A percentile compares a stretch with the other conserved stretches of the same genome.
These are phyloP conservation scores for Lordiphosa stackelbergi DNA, from an alignment of 1,140 invertebrate species.

Conservation along the genomic window DNA sequence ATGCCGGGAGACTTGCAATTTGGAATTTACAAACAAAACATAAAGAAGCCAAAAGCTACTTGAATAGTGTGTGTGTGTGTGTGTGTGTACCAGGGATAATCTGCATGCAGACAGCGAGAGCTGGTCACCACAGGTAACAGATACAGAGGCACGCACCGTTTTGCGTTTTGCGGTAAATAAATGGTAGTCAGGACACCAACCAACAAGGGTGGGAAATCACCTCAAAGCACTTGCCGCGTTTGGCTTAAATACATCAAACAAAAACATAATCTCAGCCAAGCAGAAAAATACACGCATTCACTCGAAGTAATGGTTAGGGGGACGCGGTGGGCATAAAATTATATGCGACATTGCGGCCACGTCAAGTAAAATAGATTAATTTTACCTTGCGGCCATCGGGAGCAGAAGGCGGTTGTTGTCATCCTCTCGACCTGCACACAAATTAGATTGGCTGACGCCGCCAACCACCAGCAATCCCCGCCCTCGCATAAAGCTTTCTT, in stretches of 20 bases:
- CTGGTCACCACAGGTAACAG: slow-evolving; percentile 6
- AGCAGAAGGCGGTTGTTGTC: slow-evolving; percentile 44
- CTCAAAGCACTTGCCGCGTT: slow-evolving; percentile 38
- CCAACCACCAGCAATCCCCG: background rate
- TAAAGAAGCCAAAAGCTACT: slow-evolving; percentile 38
- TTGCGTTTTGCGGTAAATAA: slow-evolving; percentile 46
- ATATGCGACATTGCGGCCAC: slow-evolving; percentile 70
- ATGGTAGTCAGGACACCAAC: slow-evolving; percentile 34
- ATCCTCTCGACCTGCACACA: slow-evolving; percentile 32
- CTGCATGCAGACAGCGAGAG: slow-evolving; percentile 31
- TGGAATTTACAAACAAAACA: slow-evolving; percentile 54
- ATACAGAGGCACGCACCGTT: slow-evolving; percentile 24
- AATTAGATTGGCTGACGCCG: slow-evolving; percentile 61
- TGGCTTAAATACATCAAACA: slow-evolving; percentile 69
- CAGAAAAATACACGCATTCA: slow-evolving; percentile 62
- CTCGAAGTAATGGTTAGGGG: background rate
- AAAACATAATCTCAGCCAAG: slow-evolving; percentile 64
- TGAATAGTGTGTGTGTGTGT: slow-evolving; percentile 1
- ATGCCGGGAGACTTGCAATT: slow-evolving; percentile 52
- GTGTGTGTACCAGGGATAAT: slow-evolving; percentile 58
- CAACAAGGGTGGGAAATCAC: too few relatives aligned
- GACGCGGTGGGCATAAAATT: slow-evolving; percentile 53
- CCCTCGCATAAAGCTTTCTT: slow-evolving; percentile 63
- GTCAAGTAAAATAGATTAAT: slow-evolving; percentile 73
- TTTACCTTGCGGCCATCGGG: slow-evolving; percentile 64